Evolutionary conservation across 37 sponge, comb jelly and placozoan species (phyloP), one percentile per base, ranked within the genome.

Genomic region (Spongia lamella): DNA sequence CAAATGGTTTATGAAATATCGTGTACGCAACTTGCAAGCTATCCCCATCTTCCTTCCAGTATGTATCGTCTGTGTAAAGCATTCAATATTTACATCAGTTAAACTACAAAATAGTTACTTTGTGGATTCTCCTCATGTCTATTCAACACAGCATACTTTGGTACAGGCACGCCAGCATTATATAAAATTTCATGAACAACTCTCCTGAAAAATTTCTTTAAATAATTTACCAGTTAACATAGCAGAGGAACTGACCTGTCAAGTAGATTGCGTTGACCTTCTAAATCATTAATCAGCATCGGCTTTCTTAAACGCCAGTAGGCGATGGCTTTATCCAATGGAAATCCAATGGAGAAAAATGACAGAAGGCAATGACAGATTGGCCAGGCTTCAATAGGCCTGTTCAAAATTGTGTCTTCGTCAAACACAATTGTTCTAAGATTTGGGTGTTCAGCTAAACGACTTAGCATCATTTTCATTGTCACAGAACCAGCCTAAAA

Each of bases 1-100:
- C 97, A 82, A 96, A 96, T 7, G 97, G 97, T 61, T 92, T 96
- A 66, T 86, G 87, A 60, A 96, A 96, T 22, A 69, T 70, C 9
- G 39, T 51, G 0, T 90, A 93, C 52, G 82, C 72, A 16, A 96
- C 81, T 37, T 86, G 84, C 20, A 96, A 54, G 11, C 70, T 72
- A 52, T 96, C 97, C 17, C 83, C 92, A 38, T 76, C 74, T 76
- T 94, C 95, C 26, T 57, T 79, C 58, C 79, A 73, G 7, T 13
- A 43, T 43, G 47, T 43, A 9, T 43, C 9, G 9, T 35, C 68
- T 56, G 20, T n/a, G 24, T 15, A 21, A 29, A 57, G n/a, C n/a
- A n/a, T n/a, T 31, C 32, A 57, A 71, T 66, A 11, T 27, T 7
- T 9, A 66, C 39, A 38, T 66, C 37, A 34, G 14, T 26, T 33